Evolutionary conservation across 2,888 invertebrate species (phyloP), one percentile per base, ranked within the genome.

Genomic region (Meiosimyza decipiens): DNA sequence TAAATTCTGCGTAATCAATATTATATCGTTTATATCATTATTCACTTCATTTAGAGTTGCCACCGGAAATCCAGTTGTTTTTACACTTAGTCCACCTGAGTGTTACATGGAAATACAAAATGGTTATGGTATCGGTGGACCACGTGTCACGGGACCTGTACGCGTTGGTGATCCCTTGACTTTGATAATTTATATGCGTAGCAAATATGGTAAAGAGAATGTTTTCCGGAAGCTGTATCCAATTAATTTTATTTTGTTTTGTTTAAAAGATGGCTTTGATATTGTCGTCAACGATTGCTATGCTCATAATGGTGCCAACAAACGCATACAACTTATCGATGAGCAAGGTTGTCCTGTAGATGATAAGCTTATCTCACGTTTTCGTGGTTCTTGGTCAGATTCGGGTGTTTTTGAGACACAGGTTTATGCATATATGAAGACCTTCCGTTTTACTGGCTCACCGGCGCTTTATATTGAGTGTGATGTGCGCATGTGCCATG

Each of bases 31-130:
- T 9, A 1, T 40, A 1, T 40, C 6, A 9, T 9, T 40, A 7
- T 28, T 28, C 28, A 40, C 40, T 79, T 72, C 55, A 22, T 70
- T 9, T 64, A 96, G 96, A 87, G 96, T 96, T 77, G 96, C 96
- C 74, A 97, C 97, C 51, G 97, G 96, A 64, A 96, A 96, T 88
- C 97, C 97, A 16, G 95, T 97, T 18, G 95, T 96, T 54, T 97
- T 97, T 84, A 96, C 96, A 0, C 88, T 97, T 68, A 95, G 95
- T 77, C 97, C 97, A 1, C 97, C 97, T 0, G 96, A 97, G 86
- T 97, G 96, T 85, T 96, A 96, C 88, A 97, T 97, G 97, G 97
- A 97, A 89, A 96, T 97, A 81, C 90, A 96, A 77, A 92, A 95
- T 79, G 97, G 97, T 28, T 97, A 96, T 86, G 95, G 96, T 15